A percentile compares a stretch with the other conserved stretches of the same genome.
phyloP scores from a whole-genome alignment of 2,888 invertebrate genomes.

The Ectemnius cavifrons region DNA sequence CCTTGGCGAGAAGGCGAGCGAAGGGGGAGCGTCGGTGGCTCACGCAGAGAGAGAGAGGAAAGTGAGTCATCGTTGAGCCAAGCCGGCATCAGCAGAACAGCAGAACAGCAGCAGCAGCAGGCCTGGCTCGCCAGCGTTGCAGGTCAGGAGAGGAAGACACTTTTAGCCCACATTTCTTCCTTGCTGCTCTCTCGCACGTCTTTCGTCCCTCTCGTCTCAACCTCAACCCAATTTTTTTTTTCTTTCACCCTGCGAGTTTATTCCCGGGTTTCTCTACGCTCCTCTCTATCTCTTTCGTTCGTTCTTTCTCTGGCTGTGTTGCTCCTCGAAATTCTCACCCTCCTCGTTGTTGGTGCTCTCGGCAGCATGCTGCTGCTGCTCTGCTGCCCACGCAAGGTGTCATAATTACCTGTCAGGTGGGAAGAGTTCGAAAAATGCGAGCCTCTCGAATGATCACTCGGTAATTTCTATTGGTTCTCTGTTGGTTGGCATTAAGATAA shows the following conservation, averaged over 20 bases:
- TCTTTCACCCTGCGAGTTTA: constrained; percentile 58
- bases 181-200: constrained; percentile 40
- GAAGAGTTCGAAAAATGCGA: too few species aligned
- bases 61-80: constrained; percentile 72
- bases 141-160: constrained; percentile 74
- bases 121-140: constrained; percentile 64
- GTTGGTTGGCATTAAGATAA: too few species aligned
- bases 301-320: background rate
- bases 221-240: constrained; percentile 43
- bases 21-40: constrained; percentile 31
- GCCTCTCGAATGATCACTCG: too few species aligned
- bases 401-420: too few species aligned
- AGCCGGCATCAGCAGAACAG: constrained; percentile 29
- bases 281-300: constrained; percentile 45
- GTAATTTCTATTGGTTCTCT: too few species aligned
- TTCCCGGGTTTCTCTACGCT: constrained; percentile 43
- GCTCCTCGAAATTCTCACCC: too few species aligned
- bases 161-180: constrained; percentile 74
- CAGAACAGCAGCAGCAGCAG: constrained; percentile 47
- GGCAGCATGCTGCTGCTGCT: too few species aligned
- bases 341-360: too few species aligned
- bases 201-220: constrained; percentile 39
- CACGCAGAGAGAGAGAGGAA: constrained; percentile 40
- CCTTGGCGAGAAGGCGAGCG: constrained; percentile 14
- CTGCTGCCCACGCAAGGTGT: too few species aligned